Evolutionary conservation across 2,888 invertebrate genomes (phyloP).

Genomic region (Ormia ochracea): DNA sequence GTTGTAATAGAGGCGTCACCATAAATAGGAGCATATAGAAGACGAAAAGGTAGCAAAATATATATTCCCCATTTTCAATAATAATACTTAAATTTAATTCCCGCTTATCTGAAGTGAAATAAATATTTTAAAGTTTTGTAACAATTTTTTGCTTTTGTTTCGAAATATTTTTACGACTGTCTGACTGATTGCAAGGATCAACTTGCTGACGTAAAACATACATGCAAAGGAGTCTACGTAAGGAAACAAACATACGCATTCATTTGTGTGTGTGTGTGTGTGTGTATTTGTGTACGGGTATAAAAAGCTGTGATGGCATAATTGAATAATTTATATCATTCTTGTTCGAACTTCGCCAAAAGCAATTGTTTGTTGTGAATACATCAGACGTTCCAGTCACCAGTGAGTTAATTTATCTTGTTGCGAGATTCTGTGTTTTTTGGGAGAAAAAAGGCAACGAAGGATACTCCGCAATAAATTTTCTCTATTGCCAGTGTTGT

Average conservation of each 20-base stretch:
- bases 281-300: slow-evolving; percentile 20
- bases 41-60: too few species aligned
- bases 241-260: not conserved
- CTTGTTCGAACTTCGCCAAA: slow-evolving; percentile 46
- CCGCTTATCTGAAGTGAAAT: not conserved
- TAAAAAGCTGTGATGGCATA: slow-evolving; percentile 57
- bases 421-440: too few species aligned
- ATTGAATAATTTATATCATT: slow-evolving; percentile 64
- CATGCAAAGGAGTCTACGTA: not conserved
- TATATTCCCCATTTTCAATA: too few species aligned
- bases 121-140: not conserved
- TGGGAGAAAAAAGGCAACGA: slow-evolving; percentile 24
- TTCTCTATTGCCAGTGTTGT: not conserved
- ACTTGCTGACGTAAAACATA: not conserved
- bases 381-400: not conserved
- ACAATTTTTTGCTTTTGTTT: not conserved
- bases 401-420: not conserved
- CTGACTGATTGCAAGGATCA: slow-evolving; percentile 1
- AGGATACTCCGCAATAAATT: slow-evolving; percentile 1
- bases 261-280: not conserved
- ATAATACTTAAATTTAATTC: slow-evolving; percentile 8
- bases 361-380: slow-evolving; percentile 25
- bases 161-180: not conserved
- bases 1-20: too few species aligned
- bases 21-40: too few species aligned